Evolutionary conservation across 2,797 vertebrate species (phyloP).

Genomic region (Coreius guichenoti): DNA sequence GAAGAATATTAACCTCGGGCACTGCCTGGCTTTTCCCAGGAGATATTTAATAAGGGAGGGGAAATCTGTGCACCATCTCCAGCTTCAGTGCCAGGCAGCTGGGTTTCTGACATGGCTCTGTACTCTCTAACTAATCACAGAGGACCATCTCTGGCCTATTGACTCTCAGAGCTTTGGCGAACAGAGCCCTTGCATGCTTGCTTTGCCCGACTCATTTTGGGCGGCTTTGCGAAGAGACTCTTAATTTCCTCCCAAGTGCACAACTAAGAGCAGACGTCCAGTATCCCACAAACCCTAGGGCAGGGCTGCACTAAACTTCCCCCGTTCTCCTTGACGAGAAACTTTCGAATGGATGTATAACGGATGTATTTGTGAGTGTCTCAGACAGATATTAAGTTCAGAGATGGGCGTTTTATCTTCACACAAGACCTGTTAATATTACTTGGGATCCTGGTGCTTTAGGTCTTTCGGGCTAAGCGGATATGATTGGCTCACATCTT

Average conservation of each 20-base stretch:
- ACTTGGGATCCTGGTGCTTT: constrained; percentile 73
- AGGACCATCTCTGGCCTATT: constrained; percentile 53
- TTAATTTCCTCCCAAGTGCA: constrained; percentile 78
- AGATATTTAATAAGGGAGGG: constrained; percentile 67
- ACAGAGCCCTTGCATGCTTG: constrained; percentile 51
- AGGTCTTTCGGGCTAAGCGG: constrained; percentile 68
- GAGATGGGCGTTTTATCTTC: constrained; percentile 70
- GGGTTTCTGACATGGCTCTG: constrained; percentile 59
- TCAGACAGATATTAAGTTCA: constrained; percentile 49
- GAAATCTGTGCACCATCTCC: constrained; percentile 58
- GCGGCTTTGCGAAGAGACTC: constrained; percentile 79
- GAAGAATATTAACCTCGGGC: constrained; percentile 57
- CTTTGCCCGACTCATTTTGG: constrained; percentile 73
- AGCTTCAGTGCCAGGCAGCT: constrained; percentile 61
- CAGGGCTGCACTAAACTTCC: constrained; percentile 67
- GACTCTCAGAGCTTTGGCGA: constrained; percentile 50
- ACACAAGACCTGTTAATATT: constrained; percentile 76
- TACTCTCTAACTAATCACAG: constrained; percentile 44
- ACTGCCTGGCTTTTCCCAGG: constrained; percentile 58
- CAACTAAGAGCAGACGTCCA: constrained; percentile 71
- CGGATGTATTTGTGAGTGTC: constrained; percentile 54
- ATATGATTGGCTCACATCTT: constrained; percentile 74
- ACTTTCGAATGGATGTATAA: constrained; percentile 37
- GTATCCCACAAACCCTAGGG: constrained; percentile 71
- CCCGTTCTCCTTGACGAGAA: constrained; percentile 57